Base-by-base conservation (phyloP, 2,888 invertebrate genomes). In the Pseudococcus jackbeardsleyi region DNA sequence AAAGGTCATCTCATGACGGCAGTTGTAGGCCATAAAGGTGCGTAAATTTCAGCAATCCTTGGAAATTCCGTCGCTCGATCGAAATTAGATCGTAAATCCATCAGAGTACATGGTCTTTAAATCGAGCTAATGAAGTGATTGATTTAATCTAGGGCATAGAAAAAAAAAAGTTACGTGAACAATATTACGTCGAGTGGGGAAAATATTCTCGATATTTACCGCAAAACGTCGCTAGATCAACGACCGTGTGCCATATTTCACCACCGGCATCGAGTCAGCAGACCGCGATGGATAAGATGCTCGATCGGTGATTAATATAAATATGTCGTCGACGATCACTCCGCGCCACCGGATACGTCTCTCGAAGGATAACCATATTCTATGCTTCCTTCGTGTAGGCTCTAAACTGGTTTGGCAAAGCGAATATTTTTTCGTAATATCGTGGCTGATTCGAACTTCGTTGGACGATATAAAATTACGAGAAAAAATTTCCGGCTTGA, bases 211-310 rank as follows among this genome's bases (percentile, higher is more conserved):
- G 59, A 54, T 59, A 59, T 59, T 59, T 59, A 59, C 59, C 59
- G 19, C 59, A 59, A 59, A n/a, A 59, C 59, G 59, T 59, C 59
- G 19, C 19, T 59, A 59, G 59, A 59, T 59, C 59, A 19, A 59
- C 59, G 59, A 59, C 59, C 59, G 59, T 59, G 59, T 59, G 59
- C 59, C 59, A 59, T 59, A 59, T 59, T 59, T 59, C 59, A 54
- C 54, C 54, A 9, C 7, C 59, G 9, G n/a, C 0, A 9, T 17
- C n/a, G 59, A 59, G 8, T 59, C 59, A 19, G 59, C 7, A 72
- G 33, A 72, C 68, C 26, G 26, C 26, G 68, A 6, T 19, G 59
- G 19, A 59, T 59, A 19, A n/a, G 59, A 59, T 59, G 59, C 59
- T 19, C 59, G 59, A 59, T 59, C n/a, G 59, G 11, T 8, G 59